These are phyloP conservation scores for Dicranocentrus wangi DNA, from an alignment of 2,888 invertebrate species.

Conservation along the genomic window DNA sequence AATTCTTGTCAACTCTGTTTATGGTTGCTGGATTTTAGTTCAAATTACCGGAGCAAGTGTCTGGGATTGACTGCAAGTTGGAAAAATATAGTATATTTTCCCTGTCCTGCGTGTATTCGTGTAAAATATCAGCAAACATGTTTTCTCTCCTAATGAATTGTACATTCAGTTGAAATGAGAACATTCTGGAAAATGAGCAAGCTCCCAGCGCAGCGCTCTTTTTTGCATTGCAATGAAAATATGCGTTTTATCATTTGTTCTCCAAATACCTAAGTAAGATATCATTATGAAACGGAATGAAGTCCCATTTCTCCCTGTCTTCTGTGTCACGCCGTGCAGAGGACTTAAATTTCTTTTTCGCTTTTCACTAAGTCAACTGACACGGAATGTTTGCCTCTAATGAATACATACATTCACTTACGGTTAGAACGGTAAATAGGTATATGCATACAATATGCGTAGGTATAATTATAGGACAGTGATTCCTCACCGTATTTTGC, in stretches of 20 bases:
- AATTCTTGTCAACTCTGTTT: constrained; percentile 66
- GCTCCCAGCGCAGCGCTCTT: constrained; percentile 10
- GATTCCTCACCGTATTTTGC: too few relatives aligned
- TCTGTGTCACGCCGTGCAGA: constrained; percentile 8
- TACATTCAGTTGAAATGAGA: too few relatives aligned
- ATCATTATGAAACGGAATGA: constrained; percentile 23
- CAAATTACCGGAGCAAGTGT: constrained; percentile 45
- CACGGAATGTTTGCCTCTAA: too few relatives aligned
- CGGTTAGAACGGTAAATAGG: neutral
- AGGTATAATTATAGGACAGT: too few relatives aligned
- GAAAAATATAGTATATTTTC: constrained; percentile 4
- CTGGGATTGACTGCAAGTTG: constrained; percentile 54
- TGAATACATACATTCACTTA: constrained; percentile 1
- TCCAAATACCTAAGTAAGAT: constrained; percentile 13
- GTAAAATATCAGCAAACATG: too few relatives aligned
- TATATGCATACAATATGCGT: neutral
- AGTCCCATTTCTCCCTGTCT: constrained; percentile 49
- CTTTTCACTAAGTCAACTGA: neutral
- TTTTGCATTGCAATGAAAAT: constrained; percentile 22
- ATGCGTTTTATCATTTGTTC: constrained; percentile 29
- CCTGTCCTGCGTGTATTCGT: too few relatives aligned
- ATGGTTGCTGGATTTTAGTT: constrained; percentile 44
- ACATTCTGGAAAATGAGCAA: neutral
- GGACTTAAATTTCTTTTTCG: constrained; percentile 15
- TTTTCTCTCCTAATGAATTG: constrained; percentile 4